These are phyloP conservation scores for Varecia variegata DNA, from an alignment of 2,797 vertebrate genomes.

Conservation along the genomic window DNA sequence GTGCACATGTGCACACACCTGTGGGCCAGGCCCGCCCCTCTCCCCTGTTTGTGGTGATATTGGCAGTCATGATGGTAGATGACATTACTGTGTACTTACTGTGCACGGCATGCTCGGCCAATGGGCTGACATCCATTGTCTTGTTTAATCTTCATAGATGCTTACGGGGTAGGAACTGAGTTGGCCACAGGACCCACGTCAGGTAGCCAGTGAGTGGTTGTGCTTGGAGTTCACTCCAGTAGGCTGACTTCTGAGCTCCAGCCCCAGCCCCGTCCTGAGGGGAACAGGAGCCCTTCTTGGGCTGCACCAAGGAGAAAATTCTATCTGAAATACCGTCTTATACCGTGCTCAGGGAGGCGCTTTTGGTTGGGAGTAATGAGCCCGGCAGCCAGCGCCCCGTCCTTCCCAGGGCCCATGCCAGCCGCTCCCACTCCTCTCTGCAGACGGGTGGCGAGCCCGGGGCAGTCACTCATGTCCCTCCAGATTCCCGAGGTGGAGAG, in stretches of 20 bases:
- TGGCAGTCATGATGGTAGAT: accelerated
- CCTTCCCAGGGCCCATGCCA: accelerated
- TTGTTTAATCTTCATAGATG: not conserved
- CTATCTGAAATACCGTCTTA: not conserved
- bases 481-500: accelerated
- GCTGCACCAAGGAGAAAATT: too few relatives aligned
- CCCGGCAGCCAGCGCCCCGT: accelerated
- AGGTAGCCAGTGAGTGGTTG: not conserved
- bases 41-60: not conserved
- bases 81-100: accelerated
- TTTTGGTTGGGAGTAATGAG: not conserved
- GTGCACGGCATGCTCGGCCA: accelerated
- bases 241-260: not conserved
- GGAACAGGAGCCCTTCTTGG: not conserved
- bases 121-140: not conserved
- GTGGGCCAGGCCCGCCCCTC: accelerated
- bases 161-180: not conserved
- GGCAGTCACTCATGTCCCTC: accelerated
- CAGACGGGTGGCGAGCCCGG: too few relatives aligned
- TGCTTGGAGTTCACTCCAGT: accelerated
- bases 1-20: not conserved
- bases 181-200: accelerated
- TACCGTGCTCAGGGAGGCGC: not conserved
- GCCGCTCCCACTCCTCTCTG: not conserved
- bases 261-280: accelerated